Evolutionary conservation across 2,113 vertebrate genomes (phyloP).

Genomic region (Rhynchomys soricoides): DNA sequence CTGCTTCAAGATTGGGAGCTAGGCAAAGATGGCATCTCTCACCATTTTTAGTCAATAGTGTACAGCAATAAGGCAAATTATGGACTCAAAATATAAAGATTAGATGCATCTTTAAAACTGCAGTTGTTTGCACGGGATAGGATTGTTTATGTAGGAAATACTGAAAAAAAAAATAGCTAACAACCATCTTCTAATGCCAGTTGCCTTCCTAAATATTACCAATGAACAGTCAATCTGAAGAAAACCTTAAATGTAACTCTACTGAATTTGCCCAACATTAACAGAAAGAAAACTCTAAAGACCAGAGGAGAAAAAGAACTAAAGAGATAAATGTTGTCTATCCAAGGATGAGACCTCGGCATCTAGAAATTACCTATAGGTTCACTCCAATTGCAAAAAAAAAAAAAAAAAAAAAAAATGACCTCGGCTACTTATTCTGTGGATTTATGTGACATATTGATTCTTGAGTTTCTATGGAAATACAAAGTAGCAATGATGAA

Average conservation of each 20-base stretch:
- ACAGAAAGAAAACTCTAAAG: slow-evolving; percentile 17
- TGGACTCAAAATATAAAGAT: neutral
- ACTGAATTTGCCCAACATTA: neutral
- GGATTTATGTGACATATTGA: neutral
- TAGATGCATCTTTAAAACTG: neutral
- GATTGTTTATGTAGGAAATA: neutral
- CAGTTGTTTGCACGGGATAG: neutral
- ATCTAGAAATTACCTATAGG: neutral
- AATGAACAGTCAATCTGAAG: neutral
- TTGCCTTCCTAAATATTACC: neutral
- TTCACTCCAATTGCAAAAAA: neutral
- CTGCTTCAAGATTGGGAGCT: neutral
- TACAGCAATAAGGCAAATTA: neutral
- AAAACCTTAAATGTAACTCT: neutral
- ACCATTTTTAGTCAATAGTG: neutral
- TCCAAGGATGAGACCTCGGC: neutral
- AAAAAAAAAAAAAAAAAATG: neutral
- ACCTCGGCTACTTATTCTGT: neutral
- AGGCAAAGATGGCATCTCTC: neutral
- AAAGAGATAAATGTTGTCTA: neutral
- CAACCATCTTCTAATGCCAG: neutral
- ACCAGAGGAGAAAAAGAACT: neutral
- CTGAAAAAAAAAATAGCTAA: neutral
- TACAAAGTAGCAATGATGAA: neutral
- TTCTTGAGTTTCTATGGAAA: neutral